Evolutionary conservation across 2,113 vertebrate species (phyloP), one percentile per base, ranked within the genome.

Genomic region (Limnothrissa miodon): DNA sequence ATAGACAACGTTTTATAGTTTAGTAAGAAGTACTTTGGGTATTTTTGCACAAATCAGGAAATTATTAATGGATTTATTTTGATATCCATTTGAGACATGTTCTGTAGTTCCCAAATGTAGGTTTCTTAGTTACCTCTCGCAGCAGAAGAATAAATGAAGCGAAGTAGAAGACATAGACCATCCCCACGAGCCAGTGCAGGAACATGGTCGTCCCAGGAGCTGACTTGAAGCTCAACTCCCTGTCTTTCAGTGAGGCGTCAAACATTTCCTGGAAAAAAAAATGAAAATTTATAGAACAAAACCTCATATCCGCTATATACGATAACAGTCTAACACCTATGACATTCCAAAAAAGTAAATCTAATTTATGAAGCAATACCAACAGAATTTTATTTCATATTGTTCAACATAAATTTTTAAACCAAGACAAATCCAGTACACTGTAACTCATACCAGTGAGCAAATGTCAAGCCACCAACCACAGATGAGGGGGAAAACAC

Each of bases 381-480:
- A n/a, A n/a, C n/a, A n/a, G n/a, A n/a, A 42, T 42, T 42, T 42
- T 42, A 42, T 42, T 42, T 42, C 6, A 42, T 42, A 42, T 42
- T 2, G 42, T 42, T 42, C 6, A 42, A 42, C 6, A 42, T 42
- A 4, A 42, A 4, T 42, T 42, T 42, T 42, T 42, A 4, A 4
- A 15, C 84, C 53, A 88, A 88, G 59, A 82, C 4, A 87, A 45
- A 42, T 44, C 83, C 42, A 45, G 0, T 7, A 66, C 3, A 15
- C 29, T n/a, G 79, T 25, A 25, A 25, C 7, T 25, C 66, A 93
- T 92, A 99, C 98, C 96, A 99, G 90, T 19, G 98, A 99, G 90
- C 97, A 99, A 91, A 99, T 97, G 91, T 99, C 98, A 45, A 99
- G 93, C 98, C 98, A 99, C 98, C 98, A 99, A 83, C 98, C 98